Percentiles rank a stretch among this genome's conserved stretches.
Conservation (phyloP, 2,797 vertebrate species). For the Molossus alvarezi region DNA sequence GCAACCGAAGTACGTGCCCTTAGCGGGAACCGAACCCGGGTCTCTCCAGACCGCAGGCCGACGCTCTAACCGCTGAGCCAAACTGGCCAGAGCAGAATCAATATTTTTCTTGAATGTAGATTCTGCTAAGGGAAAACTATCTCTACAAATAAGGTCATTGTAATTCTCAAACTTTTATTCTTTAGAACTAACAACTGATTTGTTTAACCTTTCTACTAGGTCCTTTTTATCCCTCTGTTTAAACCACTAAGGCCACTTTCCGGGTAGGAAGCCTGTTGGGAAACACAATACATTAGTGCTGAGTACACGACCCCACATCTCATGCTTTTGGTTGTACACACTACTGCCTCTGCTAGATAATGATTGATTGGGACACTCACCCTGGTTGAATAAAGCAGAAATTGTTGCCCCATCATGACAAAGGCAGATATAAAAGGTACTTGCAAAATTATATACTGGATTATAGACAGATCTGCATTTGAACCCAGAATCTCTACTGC, state of each 20-base stretch:
- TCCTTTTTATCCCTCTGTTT: not conserved
- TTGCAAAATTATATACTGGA: not conserved
- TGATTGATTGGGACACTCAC: not conserved
- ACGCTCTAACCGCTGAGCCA: too few relatives aligned
- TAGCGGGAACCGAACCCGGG: too few relatives aligned
- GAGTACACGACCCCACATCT: not conserved
- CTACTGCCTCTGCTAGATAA: not conserved
- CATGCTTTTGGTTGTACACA: not conserved
- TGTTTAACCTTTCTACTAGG: not conserved
- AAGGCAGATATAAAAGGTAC: not conserved
- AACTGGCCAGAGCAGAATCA: too few relatives aligned
- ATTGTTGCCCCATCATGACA: not conserved
- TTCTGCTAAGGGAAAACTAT: not conserved
- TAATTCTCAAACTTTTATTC: not conserved
- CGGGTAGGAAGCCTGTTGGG: not conserved
- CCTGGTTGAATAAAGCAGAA: not conserved
- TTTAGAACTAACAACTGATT: not conserved
- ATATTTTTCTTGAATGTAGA: not conserved
- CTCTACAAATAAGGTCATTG: not conserved
- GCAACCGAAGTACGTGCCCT: too few relatives aligned
- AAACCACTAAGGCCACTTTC: not conserved
- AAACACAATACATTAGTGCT: not conserved
- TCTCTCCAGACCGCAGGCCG: too few relatives aligned
- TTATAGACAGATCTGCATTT: not conserved
- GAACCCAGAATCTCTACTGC: not conserved